phyloP scores from a whole-genome alignment of 1,140 invertebrate genomes.

The Macrocentrus cingulum region DNA sequence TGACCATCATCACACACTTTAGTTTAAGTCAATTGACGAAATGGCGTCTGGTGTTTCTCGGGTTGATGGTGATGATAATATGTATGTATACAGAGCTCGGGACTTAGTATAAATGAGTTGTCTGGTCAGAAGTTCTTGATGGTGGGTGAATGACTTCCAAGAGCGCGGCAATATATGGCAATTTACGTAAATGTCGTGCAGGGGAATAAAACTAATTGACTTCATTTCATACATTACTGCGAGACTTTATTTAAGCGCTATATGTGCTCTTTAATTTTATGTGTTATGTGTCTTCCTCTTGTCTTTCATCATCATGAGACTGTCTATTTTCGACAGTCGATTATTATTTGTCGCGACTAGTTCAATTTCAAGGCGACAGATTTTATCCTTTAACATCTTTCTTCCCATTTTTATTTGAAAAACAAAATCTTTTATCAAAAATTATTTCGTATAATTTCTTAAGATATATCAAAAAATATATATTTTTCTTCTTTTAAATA shows the following conservation, averaged over 20 bases:
- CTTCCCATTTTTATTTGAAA: too few relatives aligned
- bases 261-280: too few relatives aligned
- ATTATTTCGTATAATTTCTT: too few relatives aligned
- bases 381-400: too few relatives aligned
- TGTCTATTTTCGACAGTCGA: too few relatives aligned
- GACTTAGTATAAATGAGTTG: not conserved
- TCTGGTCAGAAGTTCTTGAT: not conserved
- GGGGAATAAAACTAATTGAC: slow-evolving; percentile 22
- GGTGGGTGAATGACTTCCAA: slow-evolving; percentile 41
- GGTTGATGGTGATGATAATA: not conserved
- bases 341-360: too few relatives aligned
- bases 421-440: too few relatives aligned
- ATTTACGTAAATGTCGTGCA: slow-evolving; percentile 27
- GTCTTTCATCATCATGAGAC: not conserved
- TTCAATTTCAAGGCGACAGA: too few relatives aligned
- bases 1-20: slow-evolving; percentile 32
- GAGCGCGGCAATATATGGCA: slow-evolving; percentile 21
- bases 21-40: slow-evolving; percentile 41
- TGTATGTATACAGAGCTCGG: not conserved
- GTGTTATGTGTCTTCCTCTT: not conserved
- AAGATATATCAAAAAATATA: too few relatives aligned
- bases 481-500: too few relatives aligned
- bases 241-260: slow-evolving; percentile 13
- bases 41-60: slow-evolving; percentile 9
- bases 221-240: slow-evolving; percentile 27